Conservation (phyloP, 2,797 vertebrate species). For the Peromyscus nudipes region DNA sequence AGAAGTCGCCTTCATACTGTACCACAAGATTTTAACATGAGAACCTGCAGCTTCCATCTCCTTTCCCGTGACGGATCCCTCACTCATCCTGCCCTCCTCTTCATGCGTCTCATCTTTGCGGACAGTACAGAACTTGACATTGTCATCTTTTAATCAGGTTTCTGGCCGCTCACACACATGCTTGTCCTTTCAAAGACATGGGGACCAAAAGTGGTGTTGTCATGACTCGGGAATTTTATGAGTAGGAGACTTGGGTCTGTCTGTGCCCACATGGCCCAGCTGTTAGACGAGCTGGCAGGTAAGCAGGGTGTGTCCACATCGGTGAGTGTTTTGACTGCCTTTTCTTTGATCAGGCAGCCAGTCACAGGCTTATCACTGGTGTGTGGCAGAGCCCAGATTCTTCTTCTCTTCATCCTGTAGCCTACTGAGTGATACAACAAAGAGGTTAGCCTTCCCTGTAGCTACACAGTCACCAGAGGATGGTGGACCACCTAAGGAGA, state of each 20-base stretch:
- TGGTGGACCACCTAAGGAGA: not conserved
- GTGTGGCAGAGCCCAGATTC: not conserved
- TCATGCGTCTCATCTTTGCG: not conserved
- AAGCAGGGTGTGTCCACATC: too few relatives aligned
- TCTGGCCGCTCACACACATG: slow-evolving; percentile 37
- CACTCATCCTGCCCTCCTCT: not conserved
- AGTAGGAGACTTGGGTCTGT: not conserved
- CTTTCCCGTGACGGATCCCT: not conserved
- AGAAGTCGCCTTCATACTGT: not conserved
- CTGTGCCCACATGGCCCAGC: not conserved
- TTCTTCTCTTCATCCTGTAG: not conserved
- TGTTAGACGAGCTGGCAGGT: not conserved
- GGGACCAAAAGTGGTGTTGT: slow-evolving; percentile 57
- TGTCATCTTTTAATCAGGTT: slow-evolving; percentile 73
- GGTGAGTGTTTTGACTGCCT: not conserved
- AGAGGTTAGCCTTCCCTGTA: not conserved
- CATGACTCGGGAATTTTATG: not conserved
- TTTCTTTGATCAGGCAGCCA: not conserved
- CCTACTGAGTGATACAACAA: not conserved
- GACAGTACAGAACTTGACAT: slow-evolving; percentile 43
- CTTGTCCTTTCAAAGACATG: slow-evolving; percentile 65
- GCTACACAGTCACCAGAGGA: not conserved
- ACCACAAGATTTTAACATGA: slow-evolving; percentile 89
- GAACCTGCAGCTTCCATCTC: not conserved
- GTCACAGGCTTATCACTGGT: not conserved